Percentiles rank a stretch among this genome's conserved stretches.
phyloP scores from a whole-genome alignment of 2,888 invertebrate genomes.

The Charanyca ferruginea region DNA sequence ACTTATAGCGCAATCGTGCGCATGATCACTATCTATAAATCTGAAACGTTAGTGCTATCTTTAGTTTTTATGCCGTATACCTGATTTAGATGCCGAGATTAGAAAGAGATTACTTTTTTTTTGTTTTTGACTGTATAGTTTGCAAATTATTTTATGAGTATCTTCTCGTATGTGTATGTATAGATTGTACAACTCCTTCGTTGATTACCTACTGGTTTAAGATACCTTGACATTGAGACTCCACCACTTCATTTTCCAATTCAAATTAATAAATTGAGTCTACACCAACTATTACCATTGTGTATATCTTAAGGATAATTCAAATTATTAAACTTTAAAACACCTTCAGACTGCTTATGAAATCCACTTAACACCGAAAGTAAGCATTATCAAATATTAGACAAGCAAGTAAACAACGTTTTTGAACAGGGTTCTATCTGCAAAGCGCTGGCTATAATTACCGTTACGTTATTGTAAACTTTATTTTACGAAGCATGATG shows the following conservation, averaged over 20 bases:
- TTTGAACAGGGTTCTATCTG: slow-evolving; percentile 28
- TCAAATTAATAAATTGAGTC: slow-evolving; percentile 21
- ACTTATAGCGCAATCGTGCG: slow-evolving; percentile 33
- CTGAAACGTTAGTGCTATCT: slow-evolving; percentile 47
- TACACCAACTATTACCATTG: slow-evolving; percentile 23
- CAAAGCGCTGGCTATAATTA: slow-evolving; percentile 33
- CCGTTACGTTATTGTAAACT: slow-evolving; percentile 25
- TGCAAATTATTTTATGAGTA: neutral
- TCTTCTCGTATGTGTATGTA: too few species aligned
- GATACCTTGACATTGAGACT: slow-evolving; percentile 9
- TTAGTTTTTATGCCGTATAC: slow-evolving; percentile 34
- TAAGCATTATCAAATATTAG: slow-evolving; percentile 45
- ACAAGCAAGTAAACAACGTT: slow-evolving; percentile 29
- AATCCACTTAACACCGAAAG: slow-evolving; percentile 50
- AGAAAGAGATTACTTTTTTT: slow-evolving; percentile 11
- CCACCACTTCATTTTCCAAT: slow-evolving; percentile 6
- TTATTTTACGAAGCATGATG: slow-evolving; percentile 10
- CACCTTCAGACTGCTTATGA: slow-evolving; percentile 39
- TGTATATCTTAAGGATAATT: slow-evolving; percentile 30
- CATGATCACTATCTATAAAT: slow-evolving; percentile 49
- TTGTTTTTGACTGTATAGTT: neutral
- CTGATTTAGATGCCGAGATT: slow-evolving; percentile 20
- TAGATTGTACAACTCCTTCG: slow-evolving; percentile 8
- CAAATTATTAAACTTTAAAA: slow-evolving; percentile 40
- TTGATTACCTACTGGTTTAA: slow-evolving; percentile 14